phyloP scores from a whole-genome alignment of 2,113 vertebrate genomes.

The Craseonycteris thonglongyai region DNA sequence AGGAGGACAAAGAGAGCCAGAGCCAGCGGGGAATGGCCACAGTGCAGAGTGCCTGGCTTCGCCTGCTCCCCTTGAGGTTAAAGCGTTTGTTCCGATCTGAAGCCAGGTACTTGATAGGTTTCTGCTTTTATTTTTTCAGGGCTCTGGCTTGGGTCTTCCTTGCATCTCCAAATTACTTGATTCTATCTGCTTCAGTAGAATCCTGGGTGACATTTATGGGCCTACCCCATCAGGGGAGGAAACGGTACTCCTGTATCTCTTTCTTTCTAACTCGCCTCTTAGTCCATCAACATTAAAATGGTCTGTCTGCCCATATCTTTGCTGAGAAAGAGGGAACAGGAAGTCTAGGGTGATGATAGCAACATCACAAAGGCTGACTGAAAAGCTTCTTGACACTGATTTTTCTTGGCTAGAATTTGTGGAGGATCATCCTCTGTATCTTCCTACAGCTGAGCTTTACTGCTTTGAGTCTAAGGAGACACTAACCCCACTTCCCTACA shows the following conservation, averaged over 20 bases:
- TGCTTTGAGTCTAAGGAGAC: background rate
- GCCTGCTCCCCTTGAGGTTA: background rate
- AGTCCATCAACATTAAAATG: background rate
- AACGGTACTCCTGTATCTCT: fast-evolving
- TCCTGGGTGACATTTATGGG: background rate
- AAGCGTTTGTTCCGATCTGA: background rate
- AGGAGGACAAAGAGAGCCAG: background rate
- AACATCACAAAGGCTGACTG: background rate
- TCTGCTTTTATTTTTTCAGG: background rate
- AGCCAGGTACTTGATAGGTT: background rate
- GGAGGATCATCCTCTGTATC: background rate
- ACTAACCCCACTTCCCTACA: too few species aligned
- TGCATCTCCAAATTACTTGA: background rate
- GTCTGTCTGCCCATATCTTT: background rate
- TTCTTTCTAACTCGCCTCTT: background rate
- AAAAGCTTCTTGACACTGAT: background rate
- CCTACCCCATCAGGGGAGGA: background rate
- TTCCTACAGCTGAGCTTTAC: background rate
- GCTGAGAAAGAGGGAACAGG: background rate
- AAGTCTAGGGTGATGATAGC: background rate
- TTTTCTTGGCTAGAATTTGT: background rate
- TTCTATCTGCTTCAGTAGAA: background rate
- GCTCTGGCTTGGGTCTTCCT: background rate
- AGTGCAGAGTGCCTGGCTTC: background rate
- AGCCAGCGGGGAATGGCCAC: background rate